These are phyloP conservation scores for Anticlea derivata DNA, from an alignment of 2,888 invertebrate species.

Conservation along the genomic window DNA sequence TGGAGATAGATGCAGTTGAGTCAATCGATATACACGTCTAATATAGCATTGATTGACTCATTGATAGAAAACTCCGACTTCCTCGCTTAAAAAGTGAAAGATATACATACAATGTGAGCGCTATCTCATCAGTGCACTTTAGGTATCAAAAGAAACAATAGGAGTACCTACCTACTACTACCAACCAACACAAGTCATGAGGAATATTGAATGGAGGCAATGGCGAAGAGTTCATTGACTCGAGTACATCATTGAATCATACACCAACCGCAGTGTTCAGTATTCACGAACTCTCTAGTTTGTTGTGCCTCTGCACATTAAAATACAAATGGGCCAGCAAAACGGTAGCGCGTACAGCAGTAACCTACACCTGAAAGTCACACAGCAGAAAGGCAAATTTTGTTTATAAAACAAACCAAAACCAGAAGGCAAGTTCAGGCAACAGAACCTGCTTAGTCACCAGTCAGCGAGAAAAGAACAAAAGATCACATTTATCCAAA, in stretches of 20 bases:
- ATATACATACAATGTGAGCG: conserved; percentile 13
- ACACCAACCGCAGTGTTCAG: conserved; percentile 9
- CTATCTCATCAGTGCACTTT: conserved; percentile 1
- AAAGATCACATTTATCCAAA: conserved; percentile 68
- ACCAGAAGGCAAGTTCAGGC: conserved; percentile 34
- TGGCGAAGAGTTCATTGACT: conserved; percentile 19
- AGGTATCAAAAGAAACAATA: conserved; percentile 11
- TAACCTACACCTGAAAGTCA: conserved; percentile 2
- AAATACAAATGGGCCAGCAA: conserved; percentile 19
- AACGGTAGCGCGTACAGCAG: not conserved
- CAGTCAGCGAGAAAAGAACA: conserved; percentile 58
- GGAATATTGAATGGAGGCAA: conserved; percentile 14
- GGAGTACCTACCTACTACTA: not conserved
- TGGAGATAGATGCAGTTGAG: conserved; percentile 27
- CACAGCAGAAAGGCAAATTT: conserved; percentile 8
- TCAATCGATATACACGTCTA: conserved; percentile 8
- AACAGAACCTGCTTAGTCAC: conserved; percentile 53
- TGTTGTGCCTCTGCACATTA: too few relatives aligned
- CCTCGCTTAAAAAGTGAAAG: conserved; percentile 11
- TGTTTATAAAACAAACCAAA: conserved; percentile 33
- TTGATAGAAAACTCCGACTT: conserved; percentile 40
- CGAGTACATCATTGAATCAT: not conserved
- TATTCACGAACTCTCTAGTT: conserved; percentile 24
- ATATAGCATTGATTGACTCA: conserved; percentile 48
- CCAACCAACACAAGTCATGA: conserved; percentile 2